A percentile compares a stretch with the other conserved stretches of the same genome.
phyloP scores from a whole-genome alignment of 1,140 invertebrate species.

The Procambarus virginalis region DNA sequence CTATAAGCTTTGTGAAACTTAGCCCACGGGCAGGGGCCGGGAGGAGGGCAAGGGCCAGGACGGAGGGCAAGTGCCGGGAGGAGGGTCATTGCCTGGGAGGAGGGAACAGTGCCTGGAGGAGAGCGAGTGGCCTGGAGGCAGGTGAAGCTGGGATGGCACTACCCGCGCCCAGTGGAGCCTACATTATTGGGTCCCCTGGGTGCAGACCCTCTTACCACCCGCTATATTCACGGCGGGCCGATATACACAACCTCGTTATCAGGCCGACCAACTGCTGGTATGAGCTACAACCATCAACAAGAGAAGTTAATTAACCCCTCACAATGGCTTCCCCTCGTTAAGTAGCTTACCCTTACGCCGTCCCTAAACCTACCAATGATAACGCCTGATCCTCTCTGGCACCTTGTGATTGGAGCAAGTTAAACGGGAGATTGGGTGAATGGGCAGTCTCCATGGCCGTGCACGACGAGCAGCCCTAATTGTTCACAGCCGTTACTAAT shows the following conservation, averaged over 20 bases:
- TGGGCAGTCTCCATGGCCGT: not conserved
- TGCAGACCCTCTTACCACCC: not conserved
- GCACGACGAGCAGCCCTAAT: not conserved
- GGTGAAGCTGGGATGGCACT: too few relatives aligned
- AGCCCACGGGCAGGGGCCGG: too few relatives aligned
- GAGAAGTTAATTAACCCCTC: slow-evolving; percentile 19
- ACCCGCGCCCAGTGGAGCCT: too few relatives aligned
- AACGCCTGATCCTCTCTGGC: not conserved
- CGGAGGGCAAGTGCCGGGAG: too few relatives aligned
- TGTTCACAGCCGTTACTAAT: slow-evolving; percentile 24
- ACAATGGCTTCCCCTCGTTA: not conserved
- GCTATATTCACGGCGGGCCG: slow-evolving; percentile 19
- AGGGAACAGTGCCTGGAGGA: too few relatives aligned
- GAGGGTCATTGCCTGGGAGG: too few relatives aligned
- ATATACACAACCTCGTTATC: slow-evolving; percentile 37
- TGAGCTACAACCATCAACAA: slow-evolving; percentile 38
- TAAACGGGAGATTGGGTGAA: not conserved
- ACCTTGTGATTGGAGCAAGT: not conserved
- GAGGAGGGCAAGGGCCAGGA: too few relatives aligned
- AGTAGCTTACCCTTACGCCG: not conserved
- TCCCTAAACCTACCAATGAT: not conserved
- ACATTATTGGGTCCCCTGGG: too few relatives aligned
- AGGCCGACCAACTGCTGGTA: slow-evolving; percentile 25
- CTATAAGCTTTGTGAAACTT: too few relatives aligned
- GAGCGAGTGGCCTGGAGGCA: too few relatives aligned